Base-by-base conservation (phyloP, 2,113 vertebrate species). In the Leucosticte australis region DNA sequence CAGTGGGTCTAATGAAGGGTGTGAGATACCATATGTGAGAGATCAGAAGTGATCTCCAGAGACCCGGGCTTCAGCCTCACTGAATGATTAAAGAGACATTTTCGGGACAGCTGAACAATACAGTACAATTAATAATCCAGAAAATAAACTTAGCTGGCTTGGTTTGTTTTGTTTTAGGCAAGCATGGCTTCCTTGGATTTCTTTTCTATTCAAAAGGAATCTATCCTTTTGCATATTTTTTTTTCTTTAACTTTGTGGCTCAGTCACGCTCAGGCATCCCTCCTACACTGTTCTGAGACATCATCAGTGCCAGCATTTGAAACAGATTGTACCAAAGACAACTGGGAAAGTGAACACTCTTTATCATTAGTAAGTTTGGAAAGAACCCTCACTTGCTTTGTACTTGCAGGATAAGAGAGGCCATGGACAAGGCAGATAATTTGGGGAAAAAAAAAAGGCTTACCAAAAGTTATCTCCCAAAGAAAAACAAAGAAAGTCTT, bases 201-300 rank as follows among this genome's bases (percentile, higher is more conserved):
- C 65, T 86, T 85, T 90, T 92, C 60, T 75, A 41, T 96, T 87
- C 78, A 28, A 82, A 87, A 92, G 30, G 47, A 64, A 75, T 75
- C 63, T 65, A 62, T 83, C 44, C 44, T 67, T 70, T 86, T 74
- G 49, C 27, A 35, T 46, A 2, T 22, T 44, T n/a, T 53, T 55
- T 60, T 60, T 46, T 46, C 79, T 89, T 64, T 46, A 92, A 88
- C 62, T 87, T 68, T 44, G 53, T 87, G 86, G 35, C 85, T 95
- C 93, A 95, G 86, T 95, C 95, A 96, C 5, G 35, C 93, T 92
- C 90, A 97, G 76, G 96, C 96, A 94, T 90, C 90, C 80, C 95
- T 93, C 95, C 97, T 92, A 97, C 95, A 75, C 96, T 97, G 95
- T 96, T 96, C 96, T 94, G 87, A 95, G 87, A 85, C 86, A 93